Base-by-base conservation (phyloP, 2,113 vertebrate species). In the Jaculus jaculus region DNA sequence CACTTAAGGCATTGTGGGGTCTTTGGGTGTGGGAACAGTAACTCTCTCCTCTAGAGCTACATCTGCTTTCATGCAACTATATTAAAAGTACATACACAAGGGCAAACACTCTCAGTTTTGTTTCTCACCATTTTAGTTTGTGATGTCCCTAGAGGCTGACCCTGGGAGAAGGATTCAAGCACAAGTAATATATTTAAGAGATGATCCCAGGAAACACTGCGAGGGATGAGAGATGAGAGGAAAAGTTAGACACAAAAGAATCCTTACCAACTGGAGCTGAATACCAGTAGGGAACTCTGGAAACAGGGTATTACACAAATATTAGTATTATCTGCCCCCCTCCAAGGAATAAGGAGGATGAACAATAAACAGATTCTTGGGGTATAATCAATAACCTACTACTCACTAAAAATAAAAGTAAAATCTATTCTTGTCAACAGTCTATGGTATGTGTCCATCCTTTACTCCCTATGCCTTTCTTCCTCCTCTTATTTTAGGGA, bases 161-260 rank as follows among this genome's bases (percentile, higher is more conserved):
- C 60, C 61, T 47, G 39, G 37, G 72, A 72, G 72, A 94, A 81
- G 84, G 42, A 72, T 75, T 92, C 39, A n/a, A 82, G 32, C 47
- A 42, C 30, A 65, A 71, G 77, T 47, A 65, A 92, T 95, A 92
- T 65, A 68, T 87, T 39, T 91, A 75, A 88, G 39, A 80, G n/a
- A 4, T 32, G 32, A 86, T 91, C 10, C 34, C 16, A 92, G 61
- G 75, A 84, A 92, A 89, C n/a, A 83, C 16, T 84, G 72, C 32
- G 87, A 60, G n/a, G 42, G 20, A 12, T 69, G 26, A 24, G 20
- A 87, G 68, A 23, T 39, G 77, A 51, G 12, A 82, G 82, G 54
- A 9, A 26, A 93, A 92, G 28, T 51, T 77, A 90, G 42, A 28
- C 47, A 51, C 24, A 89, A 87, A 80, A 42, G 24, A 92, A 91